Evolutionary conservation across 2,797 vertebrate species (phyloP).

Genomic region (Rhynchonycteris naso): DNA sequence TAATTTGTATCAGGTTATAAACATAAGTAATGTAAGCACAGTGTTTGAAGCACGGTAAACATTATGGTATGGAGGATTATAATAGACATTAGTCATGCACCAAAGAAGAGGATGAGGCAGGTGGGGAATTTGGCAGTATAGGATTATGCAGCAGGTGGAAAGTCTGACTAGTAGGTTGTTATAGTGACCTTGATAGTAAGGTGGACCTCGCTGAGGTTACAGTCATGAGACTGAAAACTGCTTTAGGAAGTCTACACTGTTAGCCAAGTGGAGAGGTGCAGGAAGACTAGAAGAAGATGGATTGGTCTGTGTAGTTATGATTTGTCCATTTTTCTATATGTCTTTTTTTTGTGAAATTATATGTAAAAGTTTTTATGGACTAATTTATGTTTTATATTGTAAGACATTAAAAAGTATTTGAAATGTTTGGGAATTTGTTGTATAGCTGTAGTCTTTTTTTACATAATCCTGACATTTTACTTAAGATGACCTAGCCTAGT

Average conservation of each 20-base stretch:
- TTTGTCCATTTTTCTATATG: not conserved
- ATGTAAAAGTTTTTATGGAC: not conserved
- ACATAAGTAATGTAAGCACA: not conserved
- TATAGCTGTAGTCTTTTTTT: not conserved
- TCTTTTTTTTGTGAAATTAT: not conserved
- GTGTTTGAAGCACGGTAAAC: not conserved
- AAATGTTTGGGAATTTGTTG: not conserved
- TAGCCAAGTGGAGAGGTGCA: not conserved
- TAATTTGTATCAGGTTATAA: not conserved
- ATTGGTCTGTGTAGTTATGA: not conserved
- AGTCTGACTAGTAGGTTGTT: not conserved
- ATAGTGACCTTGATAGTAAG: not conserved
- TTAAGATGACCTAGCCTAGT: not conserved
- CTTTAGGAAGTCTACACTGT: not conserved
- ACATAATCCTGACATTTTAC: not conserved
- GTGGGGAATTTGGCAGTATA: not conserved
- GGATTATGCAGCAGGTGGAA: not conserved
- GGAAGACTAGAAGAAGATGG: not conserved
- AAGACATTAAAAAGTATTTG: not conserved
- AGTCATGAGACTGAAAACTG: not conserved
- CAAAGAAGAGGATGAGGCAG: not conserved
- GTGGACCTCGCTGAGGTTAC: not conserved
- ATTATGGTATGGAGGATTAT: not conserved
- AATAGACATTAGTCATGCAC: not conserved
- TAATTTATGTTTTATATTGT: constrained; percentile 2